phyloP scores from a whole-genome alignment of 1,140 invertebrate species.

The Euura saliciscinereae region DNA sequence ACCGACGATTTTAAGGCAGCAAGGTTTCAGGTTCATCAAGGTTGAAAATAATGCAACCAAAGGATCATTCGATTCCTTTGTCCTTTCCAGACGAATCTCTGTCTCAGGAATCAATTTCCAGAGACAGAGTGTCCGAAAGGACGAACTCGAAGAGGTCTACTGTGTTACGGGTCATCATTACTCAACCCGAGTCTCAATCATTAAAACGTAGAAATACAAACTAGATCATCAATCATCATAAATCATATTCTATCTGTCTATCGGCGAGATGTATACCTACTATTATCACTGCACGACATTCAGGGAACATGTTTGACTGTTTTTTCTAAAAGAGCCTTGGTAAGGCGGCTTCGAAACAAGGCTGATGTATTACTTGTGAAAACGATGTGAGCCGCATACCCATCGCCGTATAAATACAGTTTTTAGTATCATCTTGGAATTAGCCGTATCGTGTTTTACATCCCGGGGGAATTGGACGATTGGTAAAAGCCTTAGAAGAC shows the following conservation, averaged over 20 bases:
- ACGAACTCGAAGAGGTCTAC: not conserved
- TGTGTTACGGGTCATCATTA: not conserved
- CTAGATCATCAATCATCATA: not conserved
- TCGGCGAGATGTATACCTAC: not conserved
- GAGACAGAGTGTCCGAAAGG: not conserved
- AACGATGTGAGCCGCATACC: not conserved
- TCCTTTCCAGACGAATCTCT: not conserved
- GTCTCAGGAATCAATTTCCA: not conserved
- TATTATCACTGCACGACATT: not conserved
- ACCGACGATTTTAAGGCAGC: not conserved
- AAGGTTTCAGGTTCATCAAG: not conserved
- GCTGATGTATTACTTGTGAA: not conserved
- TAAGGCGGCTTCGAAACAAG: too few species aligned
- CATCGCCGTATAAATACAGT: too few species aligned
- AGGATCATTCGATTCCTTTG: not conserved
- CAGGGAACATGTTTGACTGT: not conserved
- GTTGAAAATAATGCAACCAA: not conserved
- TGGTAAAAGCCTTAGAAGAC: not conserved
- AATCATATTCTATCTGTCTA: not conserved
- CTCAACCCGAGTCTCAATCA: not conserved
- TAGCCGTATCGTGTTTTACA: not conserved
- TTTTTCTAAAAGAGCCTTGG: too few species aligned
- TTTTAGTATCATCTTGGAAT: not conserved
- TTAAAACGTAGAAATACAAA: not conserved
- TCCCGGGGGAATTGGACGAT: not conserved